Evolutionary conservation across 2,888 invertebrate species (phyloP).

Genomic region (Chironomus tentans): DNA sequence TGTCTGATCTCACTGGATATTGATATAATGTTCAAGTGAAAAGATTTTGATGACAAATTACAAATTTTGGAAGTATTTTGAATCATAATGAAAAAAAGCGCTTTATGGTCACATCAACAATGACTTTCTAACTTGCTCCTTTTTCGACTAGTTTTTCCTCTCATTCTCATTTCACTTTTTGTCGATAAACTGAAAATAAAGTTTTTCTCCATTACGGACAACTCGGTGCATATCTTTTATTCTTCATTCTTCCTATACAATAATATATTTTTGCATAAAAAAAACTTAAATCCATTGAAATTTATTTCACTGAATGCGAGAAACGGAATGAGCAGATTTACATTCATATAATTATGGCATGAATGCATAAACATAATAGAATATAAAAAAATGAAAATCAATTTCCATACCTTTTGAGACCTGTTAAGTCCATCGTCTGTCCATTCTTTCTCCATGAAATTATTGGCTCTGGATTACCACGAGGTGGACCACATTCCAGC

Average conservation of each 20-base stretch:
- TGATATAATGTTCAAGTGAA: too few relatives aligned
- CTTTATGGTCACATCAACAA: too few relatives aligned
- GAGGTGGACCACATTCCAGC: conserved; percentile 78
- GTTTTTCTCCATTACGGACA: neutral
- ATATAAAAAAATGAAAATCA: neutral
- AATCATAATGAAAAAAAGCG: too few relatives aligned
- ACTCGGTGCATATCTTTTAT: too few relatives aligned
- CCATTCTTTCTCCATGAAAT: conserved; percentile 84
- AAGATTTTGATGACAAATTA: too few relatives aligned
- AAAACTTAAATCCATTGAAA: too few relatives aligned
- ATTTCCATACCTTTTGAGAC: conserved; percentile 48
- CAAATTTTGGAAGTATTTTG: too few relatives aligned
- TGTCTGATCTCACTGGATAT: too few relatives aligned
- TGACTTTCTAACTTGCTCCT: neutral
- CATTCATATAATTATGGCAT: neutral
- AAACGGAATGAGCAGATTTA: conserved; percentile 4
- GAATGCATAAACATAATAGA: neutral
- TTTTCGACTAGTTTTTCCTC: conserved; percentile 19
- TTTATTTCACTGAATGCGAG: too few relatives aligned
- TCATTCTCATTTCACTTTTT: neutral
- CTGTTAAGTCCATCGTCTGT: conserved; percentile 60
- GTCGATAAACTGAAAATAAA: neutral
- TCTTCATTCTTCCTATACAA: neutral
- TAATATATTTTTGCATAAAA: neutral
- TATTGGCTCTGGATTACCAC: conserved; percentile 80